phyloP scores from a whole-genome alignment of 2,113 vertebrate species.

The Eupsittula cactorum region DNA sequence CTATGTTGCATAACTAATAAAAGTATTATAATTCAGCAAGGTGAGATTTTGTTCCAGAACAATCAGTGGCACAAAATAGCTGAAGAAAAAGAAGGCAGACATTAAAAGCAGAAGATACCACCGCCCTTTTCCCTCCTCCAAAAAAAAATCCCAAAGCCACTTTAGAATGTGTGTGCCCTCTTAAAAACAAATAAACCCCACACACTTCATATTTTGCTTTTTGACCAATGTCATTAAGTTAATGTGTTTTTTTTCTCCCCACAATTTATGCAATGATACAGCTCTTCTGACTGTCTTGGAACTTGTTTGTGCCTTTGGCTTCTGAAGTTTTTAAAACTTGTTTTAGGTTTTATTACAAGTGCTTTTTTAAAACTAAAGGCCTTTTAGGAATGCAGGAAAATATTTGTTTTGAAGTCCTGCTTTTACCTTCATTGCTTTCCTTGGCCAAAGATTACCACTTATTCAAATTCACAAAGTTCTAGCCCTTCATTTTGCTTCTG shows the following conservation, averaged over 20 bases:
- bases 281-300: slow-evolving; percentile 48
- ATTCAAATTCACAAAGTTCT: slow-evolving; percentile 57
- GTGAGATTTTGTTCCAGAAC: slow-evolving; percentile 48
- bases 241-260: not conserved
- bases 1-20: slow-evolving; percentile 17
- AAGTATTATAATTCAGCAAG: slow-evolving; percentile 14
- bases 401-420: slow-evolving; percentile 70
- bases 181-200: not conserved
- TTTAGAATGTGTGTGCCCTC: not conserved
- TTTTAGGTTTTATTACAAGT: slow-evolving; percentile 65
- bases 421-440: slow-evolving; percentile 62
- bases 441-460: slow-evolving; percentile 48
- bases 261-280: slow-evolving; percentile 1
- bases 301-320: slow-evolving; percentile 48
- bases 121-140: not conserved
- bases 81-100: not conserved
- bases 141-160: not conserved
- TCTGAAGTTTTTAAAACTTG: slow-evolving; percentile 53
- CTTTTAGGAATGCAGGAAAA: slow-evolving; percentile 69
- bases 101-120: not conserved
- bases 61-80: slow-evolving; percentile 38
- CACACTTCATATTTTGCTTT: slow-evolving; percentile 10
- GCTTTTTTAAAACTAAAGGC: slow-evolving; percentile 62
- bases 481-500: slow-evolving; percentile 48
- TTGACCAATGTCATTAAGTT: slow-evolving; percentile 15